These are phyloP conservation scores for Acrocephalus kingi DNA, from an alignment of 2,113 vertebrate species.

Conservation along the genomic window DNA sequence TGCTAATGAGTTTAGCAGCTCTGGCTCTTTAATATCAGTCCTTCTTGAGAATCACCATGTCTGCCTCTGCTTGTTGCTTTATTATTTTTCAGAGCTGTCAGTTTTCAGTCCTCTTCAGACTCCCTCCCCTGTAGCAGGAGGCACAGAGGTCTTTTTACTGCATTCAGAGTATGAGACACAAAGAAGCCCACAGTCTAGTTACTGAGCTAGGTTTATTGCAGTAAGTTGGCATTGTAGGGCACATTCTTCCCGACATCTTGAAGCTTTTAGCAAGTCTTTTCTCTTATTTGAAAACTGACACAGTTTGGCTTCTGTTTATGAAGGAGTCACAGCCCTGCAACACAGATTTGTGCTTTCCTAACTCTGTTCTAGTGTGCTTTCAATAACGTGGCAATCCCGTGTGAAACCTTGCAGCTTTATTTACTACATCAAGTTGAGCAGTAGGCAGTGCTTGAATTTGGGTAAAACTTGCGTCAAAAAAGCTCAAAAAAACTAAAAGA, in stretches of 20 bases:
- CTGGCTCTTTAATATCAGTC: background rate
- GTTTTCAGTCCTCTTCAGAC: background rate
- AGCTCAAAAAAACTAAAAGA: background rate
- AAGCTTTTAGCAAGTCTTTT: constrained; percentile 71
- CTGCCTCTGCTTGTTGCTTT: background rate
- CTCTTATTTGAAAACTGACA: constrained; percentile 37
- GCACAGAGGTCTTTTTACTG: constrained; percentile 56
- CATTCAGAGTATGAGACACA: constrained; percentile 54
- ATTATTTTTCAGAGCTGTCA: background rate
- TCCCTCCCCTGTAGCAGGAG: background rate
- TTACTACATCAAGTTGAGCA: constrained; percentile 28
- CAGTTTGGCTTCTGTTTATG: constrained; percentile 60
- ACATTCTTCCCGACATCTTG: constrained; percentile 64
- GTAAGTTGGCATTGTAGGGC: constrained; percentile 52
- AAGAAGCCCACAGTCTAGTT: constrained; percentile 55
- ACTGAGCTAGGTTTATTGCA: constrained; percentile 60
- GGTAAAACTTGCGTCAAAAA: background rate
- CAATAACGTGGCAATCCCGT: constrained; percentile 29
- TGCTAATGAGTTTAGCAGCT: background rate
- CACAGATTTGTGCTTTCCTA: constrained; percentile 38
- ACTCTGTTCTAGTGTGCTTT: constrained; percentile 47
- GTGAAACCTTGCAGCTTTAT: constrained; percentile 54
- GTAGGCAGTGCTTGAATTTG: background rate
- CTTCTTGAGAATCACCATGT: background rate
- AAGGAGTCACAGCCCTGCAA: constrained; percentile 62